These are phyloP conservation scores for Scrobipalpa atriplicella DNA, from an alignment of 2,888 invertebrate genomes.

Conservation along the genomic window DNA sequence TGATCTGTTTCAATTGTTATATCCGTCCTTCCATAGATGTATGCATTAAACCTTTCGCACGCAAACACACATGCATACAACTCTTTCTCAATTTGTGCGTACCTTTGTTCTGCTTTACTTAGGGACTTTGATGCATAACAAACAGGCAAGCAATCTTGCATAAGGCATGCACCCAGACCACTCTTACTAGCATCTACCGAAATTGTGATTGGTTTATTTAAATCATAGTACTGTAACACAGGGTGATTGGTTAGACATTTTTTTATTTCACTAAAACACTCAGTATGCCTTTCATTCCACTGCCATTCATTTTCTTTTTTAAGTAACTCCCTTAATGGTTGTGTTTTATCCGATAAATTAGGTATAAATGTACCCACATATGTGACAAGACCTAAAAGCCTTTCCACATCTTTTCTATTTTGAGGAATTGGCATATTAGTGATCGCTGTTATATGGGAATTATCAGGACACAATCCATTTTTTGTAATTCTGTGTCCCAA, in stretches of 20 bases:
- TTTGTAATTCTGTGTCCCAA: constrained; percentile 29
- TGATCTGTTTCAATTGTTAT: constrained; percentile 27
- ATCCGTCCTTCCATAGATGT: constrained; percentile 28
- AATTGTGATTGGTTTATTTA: constrained; percentile 30
- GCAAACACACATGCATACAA: constrained; percentile 34
- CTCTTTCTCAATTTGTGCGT: constrained; percentile 38
- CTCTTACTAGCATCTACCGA: no score
- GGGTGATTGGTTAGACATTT: constrained; percentile 26
- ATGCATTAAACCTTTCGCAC: constrained; percentile 31
- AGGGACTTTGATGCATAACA: constrained; percentile 34
- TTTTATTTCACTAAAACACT: constrained; percentile 30
- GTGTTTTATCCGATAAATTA: constrained; percentile 30
- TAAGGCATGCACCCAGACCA: constrained; percentile 36
- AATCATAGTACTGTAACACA: constrained; percentile 33
- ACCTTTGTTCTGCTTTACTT: constrained; percentile 31
- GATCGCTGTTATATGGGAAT: constrained; percentile 29
- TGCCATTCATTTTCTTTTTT: constrained; percentile 33
- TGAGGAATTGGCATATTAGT: constrained; percentile 33
- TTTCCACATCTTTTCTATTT: constrained; percentile 34
- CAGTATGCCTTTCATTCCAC: constrained; percentile 28
- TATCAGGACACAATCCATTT: constrained; percentile 34
- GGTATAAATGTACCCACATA: constrained; percentile 36
- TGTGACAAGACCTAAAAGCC: constrained; percentile 33
- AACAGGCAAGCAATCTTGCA: constrained; percentile 34
- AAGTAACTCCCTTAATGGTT: constrained; percentile 30